Evolutionary conservation across 2,113 vertebrate species (phyloP).

Genomic region (Urocolius indicus): DNA sequence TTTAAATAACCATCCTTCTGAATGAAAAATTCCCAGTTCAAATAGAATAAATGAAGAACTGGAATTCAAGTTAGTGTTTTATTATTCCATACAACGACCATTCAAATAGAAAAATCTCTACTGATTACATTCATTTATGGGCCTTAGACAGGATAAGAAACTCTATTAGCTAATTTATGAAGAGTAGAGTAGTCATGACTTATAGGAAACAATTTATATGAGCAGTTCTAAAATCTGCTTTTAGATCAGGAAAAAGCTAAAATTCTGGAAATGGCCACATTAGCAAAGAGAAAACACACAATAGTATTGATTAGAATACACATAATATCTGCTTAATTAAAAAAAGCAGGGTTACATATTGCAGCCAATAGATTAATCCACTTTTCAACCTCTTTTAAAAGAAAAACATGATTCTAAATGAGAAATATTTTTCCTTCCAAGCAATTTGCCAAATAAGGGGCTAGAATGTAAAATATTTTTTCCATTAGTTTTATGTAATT

Average conservation of each 20-base stretch:
- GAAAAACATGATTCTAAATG: conserved; percentile 55
- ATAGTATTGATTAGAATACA: conserved; percentile 61
- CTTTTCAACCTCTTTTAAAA: conserved; percentile 71
- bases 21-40: neutral
- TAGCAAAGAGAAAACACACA: conserved; percentile 35
- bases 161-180: conserved; percentile 58
- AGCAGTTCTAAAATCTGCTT: conserved; percentile 55
- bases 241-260: conserved; percentile 57
- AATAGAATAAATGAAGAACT: conserved; percentile 32
- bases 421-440: conserved; percentile 65
- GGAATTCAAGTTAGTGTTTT: conserved; percentile 10
- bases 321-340: conserved; percentile 58
- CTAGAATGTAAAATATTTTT: conserved; percentile 82
- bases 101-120: conserved; percentile 56
- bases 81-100: conserved; percentile 1
- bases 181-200: conserved; percentile 62
- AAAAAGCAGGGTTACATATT: conserved; percentile 30
- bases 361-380: conserved; percentile 57
- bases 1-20: conserved; percentile 41
- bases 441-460: conserved; percentile 69
- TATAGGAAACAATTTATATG: conserved; percentile 70
- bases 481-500: conserved; percentile 84
- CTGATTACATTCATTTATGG: conserved; percentile 47
- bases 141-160: conserved; percentile 30
- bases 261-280: conserved; percentile 12